phyloP scores from a whole-genome alignment of 2,113 vertebrate genomes.

The Paracyprichromis sp. region DNA sequence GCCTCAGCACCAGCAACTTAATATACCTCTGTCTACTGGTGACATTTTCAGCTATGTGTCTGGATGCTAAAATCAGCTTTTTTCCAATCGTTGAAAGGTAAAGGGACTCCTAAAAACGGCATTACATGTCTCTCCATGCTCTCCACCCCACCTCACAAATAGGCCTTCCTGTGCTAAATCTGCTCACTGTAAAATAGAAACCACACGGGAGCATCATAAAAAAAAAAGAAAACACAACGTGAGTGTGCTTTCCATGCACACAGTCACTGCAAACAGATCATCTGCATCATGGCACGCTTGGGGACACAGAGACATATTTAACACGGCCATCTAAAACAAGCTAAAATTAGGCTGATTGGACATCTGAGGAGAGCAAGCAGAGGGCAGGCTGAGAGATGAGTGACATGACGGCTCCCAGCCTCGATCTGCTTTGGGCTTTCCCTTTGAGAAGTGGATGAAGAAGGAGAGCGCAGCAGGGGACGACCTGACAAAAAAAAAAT shows the following conservation, averaged over 20 bases:
- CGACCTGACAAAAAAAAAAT: constrained; percentile 9
- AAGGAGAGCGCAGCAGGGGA: not conserved
- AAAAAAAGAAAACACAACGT: not conserved
- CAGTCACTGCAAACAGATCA: constrained; percentile 4
- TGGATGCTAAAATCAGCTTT: not conserved
- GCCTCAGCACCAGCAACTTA: constrained; percentile 1
- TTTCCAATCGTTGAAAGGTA: not conserved
- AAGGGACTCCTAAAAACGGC: constrained; percentile 8
- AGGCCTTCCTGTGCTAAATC: constrained; percentile 12
- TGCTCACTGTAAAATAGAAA: constrained; percentile 19
- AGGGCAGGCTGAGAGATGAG: constrained; percentile 13
- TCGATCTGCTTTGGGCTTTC: constrained; percentile 39
- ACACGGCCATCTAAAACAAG: constrained; percentile 7
- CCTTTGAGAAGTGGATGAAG: constrained; percentile 15
- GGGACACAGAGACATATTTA: constrained; percentile 44
- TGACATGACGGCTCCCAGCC: constrained; percentile 24
- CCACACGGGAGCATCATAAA: not conserved
- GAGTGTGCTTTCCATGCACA: not conserved
- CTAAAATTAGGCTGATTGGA: constrained; percentile 65
- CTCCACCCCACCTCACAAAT: not conserved
- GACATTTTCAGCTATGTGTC: not conserved
- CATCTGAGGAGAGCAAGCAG: constrained; percentile 30
- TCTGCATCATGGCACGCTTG: constrained; percentile 1
- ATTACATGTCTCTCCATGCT: not conserved
- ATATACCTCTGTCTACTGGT: not conserved